Evolutionary conservation across 92 coral and sea anemone genomes (phyloP).

Genomic region (Parazoanthus darwini): DNA sequence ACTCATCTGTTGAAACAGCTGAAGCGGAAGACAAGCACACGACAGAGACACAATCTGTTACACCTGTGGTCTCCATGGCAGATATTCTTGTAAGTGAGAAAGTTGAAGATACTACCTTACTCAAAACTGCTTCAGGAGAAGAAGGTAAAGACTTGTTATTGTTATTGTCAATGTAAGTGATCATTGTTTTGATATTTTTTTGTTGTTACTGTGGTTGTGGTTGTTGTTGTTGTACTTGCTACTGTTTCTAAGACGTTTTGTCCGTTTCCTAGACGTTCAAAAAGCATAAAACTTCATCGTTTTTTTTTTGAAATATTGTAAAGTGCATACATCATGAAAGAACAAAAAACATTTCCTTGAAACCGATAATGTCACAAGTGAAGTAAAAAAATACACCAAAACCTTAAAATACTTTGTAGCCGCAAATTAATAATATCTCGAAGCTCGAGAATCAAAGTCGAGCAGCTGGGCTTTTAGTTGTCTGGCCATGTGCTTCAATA

Average conservation of each 20-base stretch:
- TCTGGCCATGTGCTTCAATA: too few relatives aligned
- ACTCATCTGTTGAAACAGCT: neutral
- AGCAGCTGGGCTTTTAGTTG: too few relatives aligned
- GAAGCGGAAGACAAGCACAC: neutral
- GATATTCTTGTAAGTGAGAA: slow-evolving; percentile 1
- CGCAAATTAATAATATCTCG: too few relatives aligned
- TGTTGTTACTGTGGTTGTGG: neutral
- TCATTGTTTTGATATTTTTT: neutral
- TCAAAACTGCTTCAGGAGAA: slow-evolving; percentile 7
- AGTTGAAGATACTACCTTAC: slow-evolving; percentile 13
- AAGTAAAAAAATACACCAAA: too few relatives aligned
- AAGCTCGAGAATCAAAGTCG: too few relatives aligned
- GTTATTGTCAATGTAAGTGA: neutral
- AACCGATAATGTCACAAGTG: too few relatives aligned
- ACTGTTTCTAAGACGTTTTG: neutral
- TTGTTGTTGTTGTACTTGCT: neutral
- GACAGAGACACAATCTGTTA: neutral
- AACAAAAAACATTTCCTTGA: too few relatives aligned
- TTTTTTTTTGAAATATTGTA: too few relatives aligned
- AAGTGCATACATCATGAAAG: too few relatives aligned
- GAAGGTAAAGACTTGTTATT: slow-evolving; percentile 5
- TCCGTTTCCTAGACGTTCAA: neutral
- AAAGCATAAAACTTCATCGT: too few relatives aligned
- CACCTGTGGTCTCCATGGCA: neutral
- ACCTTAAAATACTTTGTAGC: too few relatives aligned